Conservation (phyloP, 2,797 vertebrate species). For the Trachops cirrhosus region DNA sequence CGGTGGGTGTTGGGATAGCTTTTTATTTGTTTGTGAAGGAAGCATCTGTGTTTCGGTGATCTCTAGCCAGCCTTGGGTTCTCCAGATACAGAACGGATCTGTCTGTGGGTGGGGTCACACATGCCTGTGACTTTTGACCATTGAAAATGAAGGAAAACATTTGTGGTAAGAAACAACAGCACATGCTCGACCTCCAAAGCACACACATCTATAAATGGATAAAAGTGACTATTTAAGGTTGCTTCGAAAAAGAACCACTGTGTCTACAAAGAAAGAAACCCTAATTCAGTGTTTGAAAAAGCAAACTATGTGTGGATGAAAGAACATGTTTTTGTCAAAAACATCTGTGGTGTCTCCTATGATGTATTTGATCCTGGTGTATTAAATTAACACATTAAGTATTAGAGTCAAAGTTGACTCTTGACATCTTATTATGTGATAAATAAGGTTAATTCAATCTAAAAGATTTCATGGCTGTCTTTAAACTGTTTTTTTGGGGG, state of each 20-base stretch:
- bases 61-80: slow-evolving; percentile 68
- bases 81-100: slow-evolving; percentile 73
- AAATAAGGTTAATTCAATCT: slow-evolving; percentile 70
- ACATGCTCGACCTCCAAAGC: slow-evolving; percentile 78
- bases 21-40: slow-evolving; percentile 73
- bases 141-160: slow-evolving; percentile 82
- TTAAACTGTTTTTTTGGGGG: slow-evolving; percentile 32
- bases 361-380: slow-evolving; percentile 78
- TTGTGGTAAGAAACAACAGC: slow-evolving; percentile 82
- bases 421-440: slow-evolving; percentile 78
- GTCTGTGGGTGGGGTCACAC: slow-evolving; percentile 74
- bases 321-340: slow-evolving; percentile 80
- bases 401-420: slow-evolving; percentile 72
- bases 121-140: slow-evolving; percentile 77
- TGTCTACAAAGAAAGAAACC: slow-evolving; percentile 79
- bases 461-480: slow-evolving; percentile 17
- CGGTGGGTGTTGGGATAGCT: slow-evolving; percentile 35
- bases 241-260: slow-evolving; percentile 82
- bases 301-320: slow-evolving; percentile 80
- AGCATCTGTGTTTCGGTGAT: slow-evolving; percentile 71
- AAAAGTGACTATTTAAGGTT: slow-evolving; percentile 84
- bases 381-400: slow-evolving; percentile 73
- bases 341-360: slow-evolving; percentile 75
- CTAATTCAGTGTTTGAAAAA: slow-evolving; percentile 82
- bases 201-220: slow-evolving; percentile 82